A percentile compares a stretch with the other conserved stretches of the same genome.
These are phyloP conservation scores for Stegana nigrithorax DNA, from an alignment of 2,888 invertebrate genomes.

Conservation along the genomic window DNA sequence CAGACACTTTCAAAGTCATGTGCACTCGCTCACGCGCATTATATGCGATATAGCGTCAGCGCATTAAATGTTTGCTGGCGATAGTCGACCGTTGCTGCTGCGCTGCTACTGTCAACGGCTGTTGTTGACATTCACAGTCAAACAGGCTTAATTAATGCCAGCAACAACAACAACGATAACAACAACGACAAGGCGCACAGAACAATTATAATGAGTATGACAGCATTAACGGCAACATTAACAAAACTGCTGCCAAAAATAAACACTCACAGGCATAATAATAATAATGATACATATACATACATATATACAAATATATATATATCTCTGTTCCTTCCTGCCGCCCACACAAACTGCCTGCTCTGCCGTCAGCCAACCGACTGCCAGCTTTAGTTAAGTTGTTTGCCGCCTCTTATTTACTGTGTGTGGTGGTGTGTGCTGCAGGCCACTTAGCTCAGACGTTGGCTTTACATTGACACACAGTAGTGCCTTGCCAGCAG, in stretches of 20 bases:
- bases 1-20: too few species aligned
- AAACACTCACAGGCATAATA: slow-evolving; percentile 56
- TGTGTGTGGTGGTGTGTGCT: neutral
- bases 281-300: slow-evolving; percentile 35
- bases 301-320: slow-evolving; percentile 8
- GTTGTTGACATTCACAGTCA: slow-evolving; percentile 60
- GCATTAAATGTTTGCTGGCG: neutral
- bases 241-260: slow-evolving; percentile 53
- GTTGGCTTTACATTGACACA: neutral
- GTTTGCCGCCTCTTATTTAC: neutral
- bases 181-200: slow-evolving; percentile 32
- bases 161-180: slow-evolving; percentile 18
- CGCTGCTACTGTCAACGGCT: slow-evolving; percentile 21
- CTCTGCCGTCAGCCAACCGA: neutral
- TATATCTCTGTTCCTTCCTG: neutral
- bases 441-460: neutral
- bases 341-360: neutral
- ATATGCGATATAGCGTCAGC: too few species aligned
- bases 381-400: neutral
- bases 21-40: too few species aligned
- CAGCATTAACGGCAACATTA: slow-evolving; percentile 56
- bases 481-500: too few species aligned
- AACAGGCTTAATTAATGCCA: slow-evolving; percentile 63
- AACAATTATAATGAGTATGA: slow-evolving; percentile 37
- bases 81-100: neutral